Percentiles rank a stretch among this genome's conserved stretches.
Evolutionary conservation across 2,113 vertebrate genomes (phyloP).

Genomic region (Aepyceros melampus): DNA sequence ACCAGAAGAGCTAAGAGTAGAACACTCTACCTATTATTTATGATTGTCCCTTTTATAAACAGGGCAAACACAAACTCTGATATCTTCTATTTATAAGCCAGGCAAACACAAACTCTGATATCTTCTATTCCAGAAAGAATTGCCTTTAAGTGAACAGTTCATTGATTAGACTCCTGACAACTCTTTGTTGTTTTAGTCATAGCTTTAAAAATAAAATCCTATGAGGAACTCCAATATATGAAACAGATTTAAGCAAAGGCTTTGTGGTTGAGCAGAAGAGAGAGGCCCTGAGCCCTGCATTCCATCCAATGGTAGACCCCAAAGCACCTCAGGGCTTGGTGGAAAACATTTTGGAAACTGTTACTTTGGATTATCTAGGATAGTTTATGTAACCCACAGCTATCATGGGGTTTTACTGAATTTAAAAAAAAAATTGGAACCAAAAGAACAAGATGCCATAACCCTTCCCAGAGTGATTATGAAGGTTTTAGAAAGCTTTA

Average conservation of each 20-base stretch:
- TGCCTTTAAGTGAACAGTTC: background rate
- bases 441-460: conserved; percentile 5
- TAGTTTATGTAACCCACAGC: background rate
- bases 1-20: background rate
- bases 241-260: conserved; percentile 5
- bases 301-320: background rate
- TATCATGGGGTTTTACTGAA: conserved; percentile 13
- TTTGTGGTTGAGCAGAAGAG: background rate
- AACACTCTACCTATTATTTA: background rate
- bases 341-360: conserved; percentile 21
- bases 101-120: background rate
- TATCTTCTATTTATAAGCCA: background rate
- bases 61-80: background rate
- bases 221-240: background rate
- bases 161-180: background rate
- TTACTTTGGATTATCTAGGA: conserved; percentile 22
- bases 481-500: conserved; percentile 42
- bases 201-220: background rate
- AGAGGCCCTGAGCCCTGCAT: background rate
- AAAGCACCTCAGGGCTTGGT: background rate
- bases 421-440: background rate
- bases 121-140: background rate
- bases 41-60: background rate
- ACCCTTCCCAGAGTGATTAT: background rate
- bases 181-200: background rate